Percentiles rank a stretch among this genome's conserved stretches.
Evolutionary conservation across 2,888 invertebrate genomes (phyloP).

Genomic region (Caenorhabditis wallacei): DNA sequence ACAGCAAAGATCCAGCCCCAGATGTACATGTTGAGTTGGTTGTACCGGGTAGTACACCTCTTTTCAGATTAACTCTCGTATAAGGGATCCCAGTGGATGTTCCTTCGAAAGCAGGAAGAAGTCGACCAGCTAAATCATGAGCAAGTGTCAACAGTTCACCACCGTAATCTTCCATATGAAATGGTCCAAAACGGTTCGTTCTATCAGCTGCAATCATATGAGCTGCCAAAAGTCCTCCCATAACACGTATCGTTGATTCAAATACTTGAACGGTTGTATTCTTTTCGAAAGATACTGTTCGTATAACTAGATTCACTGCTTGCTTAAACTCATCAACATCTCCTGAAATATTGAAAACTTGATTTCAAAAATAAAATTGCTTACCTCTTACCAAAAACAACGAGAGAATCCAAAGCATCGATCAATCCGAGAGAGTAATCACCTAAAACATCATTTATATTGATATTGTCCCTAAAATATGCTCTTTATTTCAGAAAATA

Average conservation of each 20-base stretch:
- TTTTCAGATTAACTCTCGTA: slow-evolving; percentile 86
- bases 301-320: slow-evolving; percentile 86
- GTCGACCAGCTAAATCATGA: slow-evolving; percentile 86
- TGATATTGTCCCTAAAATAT: slow-evolving; percentile 86
- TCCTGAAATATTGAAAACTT: slow-evolving; percentile 76
- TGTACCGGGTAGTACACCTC: slow-evolving; percentile 85
- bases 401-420: slow-evolving; percentile 87
- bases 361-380: neutral
- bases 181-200: slow-evolving; percentile 85
- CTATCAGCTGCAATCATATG: slow-evolving; percentile 86
- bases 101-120: slow-evolving; percentile 87
- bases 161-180: slow-evolving; percentile 76
- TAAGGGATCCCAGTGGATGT: slow-evolving; percentile 85
- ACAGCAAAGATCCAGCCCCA: slow-evolving; percentile 87
- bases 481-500: neutral
- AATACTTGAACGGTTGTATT: slow-evolving; percentile 87
- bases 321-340: slow-evolving; percentile 85
- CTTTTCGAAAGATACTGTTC: slow-evolving; percentile 86
- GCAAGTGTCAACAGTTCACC: slow-evolving; percentile 86
- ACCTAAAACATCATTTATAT: slow-evolving; percentile 87
- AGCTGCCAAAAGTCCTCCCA: slow-evolving; percentile 87
- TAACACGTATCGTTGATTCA: slow-evolving; percentile 87
- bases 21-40: slow-evolving; percentile 87
- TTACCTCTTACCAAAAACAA: slow-evolving; percentile 83
- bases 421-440: slow-evolving; percentile 87